These are phyloP conservation scores for Xylophagus ater DNA, from an alignment of 2,888 invertebrate genomes.

Conservation along the genomic window DNA sequence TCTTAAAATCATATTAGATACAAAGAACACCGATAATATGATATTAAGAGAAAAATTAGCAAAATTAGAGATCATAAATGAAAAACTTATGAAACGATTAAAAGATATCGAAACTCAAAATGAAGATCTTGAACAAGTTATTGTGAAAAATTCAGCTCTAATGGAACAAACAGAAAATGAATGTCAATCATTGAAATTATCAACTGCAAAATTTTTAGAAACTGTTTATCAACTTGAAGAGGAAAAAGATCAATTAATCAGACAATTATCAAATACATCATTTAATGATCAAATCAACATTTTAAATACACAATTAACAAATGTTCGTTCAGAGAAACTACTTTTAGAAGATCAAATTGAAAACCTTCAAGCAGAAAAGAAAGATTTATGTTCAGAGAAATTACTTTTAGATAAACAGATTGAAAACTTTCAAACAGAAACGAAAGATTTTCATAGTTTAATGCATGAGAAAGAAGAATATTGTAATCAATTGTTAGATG, in stretches of 20 bases:
- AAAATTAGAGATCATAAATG: conserved; percentile 17
- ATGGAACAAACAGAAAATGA: conserved; percentile 9
- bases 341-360: conserved; percentile 15
- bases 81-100: conserved; percentile 25
- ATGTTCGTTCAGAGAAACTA: conserved; percentile 6
- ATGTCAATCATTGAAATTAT: conserved; percentile 5
- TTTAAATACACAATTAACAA: conserved; percentile 4
- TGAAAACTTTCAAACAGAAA: conserved; percentile 5
- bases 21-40: too few relatives aligned
- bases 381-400: conserved; percentile 5
- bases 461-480: neutral
- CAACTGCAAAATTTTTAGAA: conserved; percentile 2
- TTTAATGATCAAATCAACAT: conserved; percentile 1
- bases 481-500: neutral
- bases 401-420: conserved; percentile 15
- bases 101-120: neutral
- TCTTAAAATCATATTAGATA: too few relatives aligned
- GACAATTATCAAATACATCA: conserved; percentile 2
- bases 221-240: conserved; percentile 3
- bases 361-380: conserved; percentile 14
- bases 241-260: conserved; percentile 3
- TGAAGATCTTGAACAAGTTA: neutral
- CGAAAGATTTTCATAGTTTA: neutral
- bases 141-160: conserved; percentile 1
- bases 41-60: neutral